Evolutionary conservation across 35 echinoderm and acorn worm species (phyloP), one percentile per base, ranked within the genome.

Genomic region (Holothuria glaberrima): DNA sequence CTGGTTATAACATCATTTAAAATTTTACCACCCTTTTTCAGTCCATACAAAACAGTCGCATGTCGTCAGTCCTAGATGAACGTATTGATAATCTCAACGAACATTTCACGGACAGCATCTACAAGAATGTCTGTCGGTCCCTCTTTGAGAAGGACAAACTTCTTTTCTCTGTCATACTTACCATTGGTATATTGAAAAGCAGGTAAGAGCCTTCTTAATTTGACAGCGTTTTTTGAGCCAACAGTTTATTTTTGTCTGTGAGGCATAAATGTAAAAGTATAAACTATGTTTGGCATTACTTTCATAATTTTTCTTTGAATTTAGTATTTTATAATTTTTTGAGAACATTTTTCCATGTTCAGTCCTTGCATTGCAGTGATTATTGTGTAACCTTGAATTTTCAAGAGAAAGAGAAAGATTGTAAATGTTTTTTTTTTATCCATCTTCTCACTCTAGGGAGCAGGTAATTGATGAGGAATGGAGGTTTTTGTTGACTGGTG

Each of bases 111-210:
- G 95, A 97, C 58, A 97, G 95, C 88, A 97, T 97, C 86, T 97
- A 97, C 71, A 92, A 91, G 69, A 97, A 97, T 28, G 90, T 97
- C 80, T 97, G 95, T 56, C 63, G 95, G 12, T 97, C 95, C 20
- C 70, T 97, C 19, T 97, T 97, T 97, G 95, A 97, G 92, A 97
- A 97, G 58, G 95, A 97, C 48, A 97, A 97, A 57, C 92, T 97
- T 34, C 92, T 97, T 24, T 97, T 97, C 87, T 97, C 95, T 1
- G 77, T 94, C 87, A 90, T 97, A 48, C 93, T 97, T 12, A 92
- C 90, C 52, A 91, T 97, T 52, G 95, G 95, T 13, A 97, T 97
- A 25, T 72, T 97, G 73, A 78, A 77, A 27, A 91, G 92, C 86
- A 92, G 75, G 95, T 97, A 36, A 58, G 91, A 64, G 36, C 12